A percentile compares a stretch with the other conserved stretches of the same genome.
Evolutionary conservation across 1,140 invertebrate species (phyloP).

Genomic region (Ceratosolen solmsi): DNA sequence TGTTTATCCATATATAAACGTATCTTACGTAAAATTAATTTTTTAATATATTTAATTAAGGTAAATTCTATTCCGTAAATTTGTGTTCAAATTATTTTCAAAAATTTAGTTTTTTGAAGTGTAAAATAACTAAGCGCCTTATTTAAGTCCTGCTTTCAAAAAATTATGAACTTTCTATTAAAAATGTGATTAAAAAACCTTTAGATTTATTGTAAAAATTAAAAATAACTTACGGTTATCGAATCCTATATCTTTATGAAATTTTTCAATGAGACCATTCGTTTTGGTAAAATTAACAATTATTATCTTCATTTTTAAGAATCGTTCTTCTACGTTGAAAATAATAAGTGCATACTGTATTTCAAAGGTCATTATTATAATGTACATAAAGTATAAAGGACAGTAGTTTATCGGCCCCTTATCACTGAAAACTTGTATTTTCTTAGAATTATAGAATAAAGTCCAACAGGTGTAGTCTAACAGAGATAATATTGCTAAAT

Average conservation of each 20-base stretch:
- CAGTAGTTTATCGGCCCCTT: conserved; percentile 69
- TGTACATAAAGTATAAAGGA: conserved; percentile 68
- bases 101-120: too few relatives aligned
- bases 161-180: too few relatives aligned
- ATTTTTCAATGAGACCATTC: conserved; percentile 55
- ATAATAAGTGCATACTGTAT: conserved; percentile 66
- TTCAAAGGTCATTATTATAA: conserved; percentile 65
- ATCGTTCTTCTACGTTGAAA: conserved; percentile 65
- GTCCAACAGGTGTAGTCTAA: conserved; percentile 64
- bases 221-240: conserved; percentile 54
- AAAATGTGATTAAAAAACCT: too few relatives aligned
- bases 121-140: too few relatives aligned
- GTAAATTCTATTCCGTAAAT: too few relatives aligned
- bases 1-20: too few relatives aligned
- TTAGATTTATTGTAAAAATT: too few relatives aligned
- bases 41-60: too few relatives aligned
- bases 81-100: too few relatives aligned
- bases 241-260: conserved; percentile 60
- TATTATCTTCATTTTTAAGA: conserved; percentile 63
- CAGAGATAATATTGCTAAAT: conserved; percentile 57
- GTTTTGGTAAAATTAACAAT: conserved; percentile 61
- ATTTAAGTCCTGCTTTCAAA: too few relatives aligned
- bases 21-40: too few relatives aligned
- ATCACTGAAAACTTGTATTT: conserved; percentile 51
- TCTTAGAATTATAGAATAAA: conserved; percentile 55